Evolutionary conservation across 2,888 invertebrate genomes (phyloP).

Genomic region (Andrena camellia): DNA sequence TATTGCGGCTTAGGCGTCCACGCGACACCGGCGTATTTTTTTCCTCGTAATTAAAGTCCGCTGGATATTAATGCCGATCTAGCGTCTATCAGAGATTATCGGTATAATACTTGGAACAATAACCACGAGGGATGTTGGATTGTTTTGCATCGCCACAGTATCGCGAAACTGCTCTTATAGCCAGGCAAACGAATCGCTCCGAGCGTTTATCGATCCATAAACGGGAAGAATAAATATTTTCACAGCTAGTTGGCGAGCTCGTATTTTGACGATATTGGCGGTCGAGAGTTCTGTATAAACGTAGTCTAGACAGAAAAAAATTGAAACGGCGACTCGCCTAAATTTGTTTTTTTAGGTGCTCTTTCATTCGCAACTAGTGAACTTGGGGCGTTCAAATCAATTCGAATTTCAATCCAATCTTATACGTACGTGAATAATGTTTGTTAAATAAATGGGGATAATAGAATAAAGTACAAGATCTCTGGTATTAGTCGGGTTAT

Average conservation of each 20-base stretch:
- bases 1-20: neutral
- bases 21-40: conserved; percentile 18
- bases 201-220: neutral
- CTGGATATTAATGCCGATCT: neutral
- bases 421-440: neutral
- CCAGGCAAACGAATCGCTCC: neutral
- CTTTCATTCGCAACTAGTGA: neutral
- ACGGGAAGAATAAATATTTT: neutral
- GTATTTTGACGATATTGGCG: neutral
- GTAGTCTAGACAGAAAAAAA: conserved; percentile 33
- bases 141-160: neutral
- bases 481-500: conserved; percentile 12
- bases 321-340: neutral
- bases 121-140: neutral
- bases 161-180: neutral
- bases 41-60: neutral
- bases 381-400: neutral
- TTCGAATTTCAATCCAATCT: neutral
- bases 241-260: neutral
- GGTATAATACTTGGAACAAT: neutral
- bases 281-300: conserved; percentile 34
- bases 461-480: conserved; percentile 7
- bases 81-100: neutral
- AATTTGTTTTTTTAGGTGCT: neutral
- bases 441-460: neutral